Conservation (phyloP, 1,140 invertebrate genomes). For the Pachyrhynchus sulphureomaculatus region DNA sequence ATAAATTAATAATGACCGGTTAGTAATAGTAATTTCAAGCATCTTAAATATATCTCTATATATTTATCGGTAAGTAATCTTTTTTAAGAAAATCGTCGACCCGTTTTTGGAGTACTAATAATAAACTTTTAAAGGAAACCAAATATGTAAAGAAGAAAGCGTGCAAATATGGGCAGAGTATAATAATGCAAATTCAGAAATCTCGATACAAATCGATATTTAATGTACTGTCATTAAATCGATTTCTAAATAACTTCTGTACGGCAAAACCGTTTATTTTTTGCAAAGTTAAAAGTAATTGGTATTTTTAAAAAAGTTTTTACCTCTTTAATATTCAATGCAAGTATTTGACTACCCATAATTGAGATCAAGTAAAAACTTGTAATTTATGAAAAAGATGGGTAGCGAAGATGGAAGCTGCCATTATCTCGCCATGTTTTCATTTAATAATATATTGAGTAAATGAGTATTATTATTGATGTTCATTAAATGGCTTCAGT, state of each 20-base stretch:
- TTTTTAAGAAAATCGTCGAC: background rate
- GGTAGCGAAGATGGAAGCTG: slow-evolving; percentile 3
- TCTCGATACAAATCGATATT: slow-evolving; percentile 19
- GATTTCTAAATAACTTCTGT: slow-evolving; percentile 16
- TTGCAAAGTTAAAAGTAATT: slow-evolving; percentile 5
- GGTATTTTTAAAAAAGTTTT: slow-evolving; percentile 16
- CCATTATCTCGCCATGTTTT: background rate
- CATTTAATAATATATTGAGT: slow-evolving; percentile 1
- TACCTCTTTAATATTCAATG: slow-evolving; percentile 17
- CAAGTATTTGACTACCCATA: slow-evolving; percentile 16
- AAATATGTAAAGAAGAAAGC: background rate
- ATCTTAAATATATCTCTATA: too few relatives aligned
- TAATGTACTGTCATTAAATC: slow-evolving; percentile 13
- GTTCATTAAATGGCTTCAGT: too few relatives aligned
- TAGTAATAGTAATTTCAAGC: too few relatives aligned
- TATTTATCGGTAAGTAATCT: too few relatives aligned
- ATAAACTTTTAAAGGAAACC: background rate
- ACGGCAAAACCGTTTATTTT: background rate
- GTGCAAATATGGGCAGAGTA: background rate
- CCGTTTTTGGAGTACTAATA: background rate
- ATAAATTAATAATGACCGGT: too few relatives aligned
- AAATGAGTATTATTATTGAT: too few relatives aligned
- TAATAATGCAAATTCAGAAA: background rate
- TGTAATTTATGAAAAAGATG: slow-evolving; percentile 13
- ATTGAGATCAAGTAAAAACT: background rate